Conservation (phyloP, 2,888 invertebrate genomes). For the Ryuthela nishihirai region DNA sequence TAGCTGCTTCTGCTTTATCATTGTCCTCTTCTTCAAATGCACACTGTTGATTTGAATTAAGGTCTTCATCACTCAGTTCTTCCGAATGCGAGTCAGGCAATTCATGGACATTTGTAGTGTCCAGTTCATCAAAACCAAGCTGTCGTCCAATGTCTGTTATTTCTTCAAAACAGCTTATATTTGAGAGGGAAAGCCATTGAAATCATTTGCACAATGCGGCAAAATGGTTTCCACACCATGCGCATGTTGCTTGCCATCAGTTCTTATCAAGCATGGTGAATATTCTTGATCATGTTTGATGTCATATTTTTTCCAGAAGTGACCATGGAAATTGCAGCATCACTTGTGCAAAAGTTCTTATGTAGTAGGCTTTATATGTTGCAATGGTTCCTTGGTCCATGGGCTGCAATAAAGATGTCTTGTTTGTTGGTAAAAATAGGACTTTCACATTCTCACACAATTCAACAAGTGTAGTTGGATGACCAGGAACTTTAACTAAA, state of each 20-base stretch:
- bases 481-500: conserved; percentile 39
- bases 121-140: background rate
- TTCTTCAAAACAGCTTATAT: background rate
- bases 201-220: background rate
- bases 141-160: background rate
- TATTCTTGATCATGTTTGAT: conserved; percentile 29
- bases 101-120: background rate
- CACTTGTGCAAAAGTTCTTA: conserved; percentile 22
- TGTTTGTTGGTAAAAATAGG: conserved; percentile 24
- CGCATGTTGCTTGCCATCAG: conserved; percentile 16
- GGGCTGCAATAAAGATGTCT: conserved; percentile 21
- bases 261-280: conserved; percentile 17
- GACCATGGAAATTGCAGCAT: background rate
- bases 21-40: background rate
- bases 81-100: background rate
- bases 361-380: conserved; percentile 17
- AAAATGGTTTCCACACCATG: conserved; percentile 17
- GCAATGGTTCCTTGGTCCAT: no score
- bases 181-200: background rate
- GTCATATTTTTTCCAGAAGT: conserved; percentile 35
- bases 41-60: background rate
- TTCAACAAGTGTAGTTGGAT: conserved; percentile 17
- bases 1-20: background rate
- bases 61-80: background rate
- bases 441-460: conserved; percentile 23